Percentiles rank a stretch among this genome's conserved stretches.
phyloP scores from a whole-genome alignment of 2,888 invertebrate genomes.

The Plagiodera versicolora region DNA sequence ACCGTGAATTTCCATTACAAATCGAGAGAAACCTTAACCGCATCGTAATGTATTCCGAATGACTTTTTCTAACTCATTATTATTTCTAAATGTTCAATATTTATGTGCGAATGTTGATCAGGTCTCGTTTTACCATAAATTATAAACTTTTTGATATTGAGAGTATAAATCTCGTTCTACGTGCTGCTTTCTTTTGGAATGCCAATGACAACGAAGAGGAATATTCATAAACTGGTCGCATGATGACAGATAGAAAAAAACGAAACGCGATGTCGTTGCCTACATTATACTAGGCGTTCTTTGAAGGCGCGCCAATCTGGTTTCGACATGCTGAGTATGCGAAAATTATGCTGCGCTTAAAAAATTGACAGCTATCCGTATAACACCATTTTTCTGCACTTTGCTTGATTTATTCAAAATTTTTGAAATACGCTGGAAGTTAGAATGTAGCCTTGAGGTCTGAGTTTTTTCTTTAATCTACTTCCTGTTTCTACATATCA shows the following conservation, averaged over 20 bases:
- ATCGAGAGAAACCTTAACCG: constrained; percentile 27
- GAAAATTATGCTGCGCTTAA: constrained; percentile 11
- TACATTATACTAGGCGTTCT: constrained; percentile 19
- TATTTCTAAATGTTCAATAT: constrained; percentile 34
- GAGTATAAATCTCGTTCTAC: constrained; percentile 31
- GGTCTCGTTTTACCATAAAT: constrained; percentile 33
- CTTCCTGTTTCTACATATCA: no score
- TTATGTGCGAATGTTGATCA: constrained; percentile 30
- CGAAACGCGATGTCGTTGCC: constrained; percentile 18
- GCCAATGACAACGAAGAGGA: constrained; percentile 30
- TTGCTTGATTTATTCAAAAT: not conserved
- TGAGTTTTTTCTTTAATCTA: no score
- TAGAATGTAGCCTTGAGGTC: not conserved
- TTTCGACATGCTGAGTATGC: constrained; percentile 23
- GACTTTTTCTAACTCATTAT: constrained; percentile 30
- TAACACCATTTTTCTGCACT: not conserved
- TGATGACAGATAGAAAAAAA: constrained; percentile 19
- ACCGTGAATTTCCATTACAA: constrained; percentile 28
- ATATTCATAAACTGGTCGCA: constrained; percentile 35
- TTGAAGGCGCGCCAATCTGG: constrained; percentile 24
- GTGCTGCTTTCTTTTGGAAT: constrained; percentile 35
- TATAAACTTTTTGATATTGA: constrained; percentile 32
- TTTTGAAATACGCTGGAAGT: not conserved
- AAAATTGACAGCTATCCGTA: constrained; percentile 5
- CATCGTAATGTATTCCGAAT: constrained; percentile 26